These are phyloP conservation scores for Zaprionus africanus DNA, from an alignment of 1,140 invertebrate species.

Conservation along the genomic window DNA sequence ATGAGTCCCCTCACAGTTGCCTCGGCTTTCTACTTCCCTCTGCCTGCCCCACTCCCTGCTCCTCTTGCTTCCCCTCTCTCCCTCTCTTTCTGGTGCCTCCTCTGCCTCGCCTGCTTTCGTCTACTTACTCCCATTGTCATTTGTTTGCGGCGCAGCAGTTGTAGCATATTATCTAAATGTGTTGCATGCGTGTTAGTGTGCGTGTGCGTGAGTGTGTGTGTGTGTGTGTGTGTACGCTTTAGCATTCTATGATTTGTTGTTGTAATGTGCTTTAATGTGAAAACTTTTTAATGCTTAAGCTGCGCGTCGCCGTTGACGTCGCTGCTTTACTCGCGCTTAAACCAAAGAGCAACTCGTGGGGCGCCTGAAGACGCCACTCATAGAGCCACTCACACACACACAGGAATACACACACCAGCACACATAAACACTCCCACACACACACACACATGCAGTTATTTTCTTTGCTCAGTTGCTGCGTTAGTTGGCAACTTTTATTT, in stretches of 20 bases:
- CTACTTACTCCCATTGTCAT: constrained; percentile 57
- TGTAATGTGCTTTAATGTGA: constrained; percentile 83
- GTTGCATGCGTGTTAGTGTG: constrained; percentile 72
- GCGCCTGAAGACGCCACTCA: constrained; percentile 36
- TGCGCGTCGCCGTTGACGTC: constrained; percentile 42
- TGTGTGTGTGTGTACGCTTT: constrained; percentile 38
- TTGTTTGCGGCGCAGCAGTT: constrained; percentile 78
- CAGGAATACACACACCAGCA: constrained; percentile 13
- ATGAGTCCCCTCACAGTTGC: constrained; percentile 50
- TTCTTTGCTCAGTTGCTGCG: constrained; percentile 69
- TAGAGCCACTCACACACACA: constrained; percentile 30
- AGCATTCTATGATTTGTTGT: constrained; percentile 78
- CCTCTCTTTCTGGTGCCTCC: background rate
- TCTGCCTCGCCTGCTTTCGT: background rate
- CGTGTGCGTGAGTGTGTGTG: constrained; percentile 31
- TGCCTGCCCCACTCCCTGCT: background rate
- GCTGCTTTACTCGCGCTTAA: constrained; percentile 26
- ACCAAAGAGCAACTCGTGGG: constrained; percentile 24
- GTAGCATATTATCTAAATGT: constrained; percentile 83
- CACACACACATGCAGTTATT: constrained; percentile 50
- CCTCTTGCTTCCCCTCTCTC: background rate
- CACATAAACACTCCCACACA: background rate
- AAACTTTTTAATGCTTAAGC: constrained; percentile 83
- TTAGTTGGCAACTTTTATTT: constrained; percentile 83
- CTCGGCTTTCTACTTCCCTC: background rate